A percentile compares a stretch with the other conserved stretches of the same genome.
Evolutionary conservation across 2,113 vertebrate genomes (phyloP).

Genomic region (Brachirus orientalis): DNA sequence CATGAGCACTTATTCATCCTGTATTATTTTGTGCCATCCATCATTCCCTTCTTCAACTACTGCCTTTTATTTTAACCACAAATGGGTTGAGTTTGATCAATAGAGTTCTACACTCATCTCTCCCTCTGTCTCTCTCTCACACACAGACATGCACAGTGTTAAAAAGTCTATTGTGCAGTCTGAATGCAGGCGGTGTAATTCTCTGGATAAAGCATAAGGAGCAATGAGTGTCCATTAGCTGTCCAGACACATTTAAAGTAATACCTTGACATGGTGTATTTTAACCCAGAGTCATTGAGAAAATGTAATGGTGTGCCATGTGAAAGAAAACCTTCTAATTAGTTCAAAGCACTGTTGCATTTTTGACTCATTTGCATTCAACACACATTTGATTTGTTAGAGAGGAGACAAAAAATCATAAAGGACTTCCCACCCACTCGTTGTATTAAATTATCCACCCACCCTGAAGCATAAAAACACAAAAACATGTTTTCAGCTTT

Average conservation of each 20-base stretch:
- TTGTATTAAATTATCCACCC: neutral
- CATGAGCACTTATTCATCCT: slow-evolving; percentile 36
- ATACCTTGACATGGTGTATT: slow-evolving; percentile 69
- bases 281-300: slow-evolving; percentile 61
- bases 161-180: slow-evolving; percentile 70
- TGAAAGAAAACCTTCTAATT: slow-evolving; percentile 59
- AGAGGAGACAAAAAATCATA: slow-evolving; percentile 17
- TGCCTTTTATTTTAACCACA: slow-evolving; percentile 70
- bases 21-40: slow-evolving; percentile 46
- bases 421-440: slow-evolving; percentile 15
- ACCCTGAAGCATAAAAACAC: neutral
- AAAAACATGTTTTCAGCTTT: too few species aligned
- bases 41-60: slow-evolving; percentile 58
- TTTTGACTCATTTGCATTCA: slow-evolving; percentile 50
- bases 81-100: slow-evolving; percentile 78
- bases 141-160: slow-evolving; percentile 27
- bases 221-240: slow-evolving; percentile 78
- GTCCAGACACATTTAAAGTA: slow-evolving; percentile 68
- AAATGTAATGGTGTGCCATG: slow-evolving; percentile 53
- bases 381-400: slow-evolving; percentile 18
- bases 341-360: slow-evolving; percentile 36
- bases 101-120: slow-evolving; percentile 69
- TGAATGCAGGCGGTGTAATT: slow-evolving; percentile 74
- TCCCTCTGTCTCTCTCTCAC: neutral
- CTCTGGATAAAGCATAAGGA: slow-evolving; percentile 72